Evolutionary conservation across 2,797 vertebrate genomes (phyloP), one percentile per base, ranked within the genome.

Genomic region (Tolypeutes matacus): DNA sequence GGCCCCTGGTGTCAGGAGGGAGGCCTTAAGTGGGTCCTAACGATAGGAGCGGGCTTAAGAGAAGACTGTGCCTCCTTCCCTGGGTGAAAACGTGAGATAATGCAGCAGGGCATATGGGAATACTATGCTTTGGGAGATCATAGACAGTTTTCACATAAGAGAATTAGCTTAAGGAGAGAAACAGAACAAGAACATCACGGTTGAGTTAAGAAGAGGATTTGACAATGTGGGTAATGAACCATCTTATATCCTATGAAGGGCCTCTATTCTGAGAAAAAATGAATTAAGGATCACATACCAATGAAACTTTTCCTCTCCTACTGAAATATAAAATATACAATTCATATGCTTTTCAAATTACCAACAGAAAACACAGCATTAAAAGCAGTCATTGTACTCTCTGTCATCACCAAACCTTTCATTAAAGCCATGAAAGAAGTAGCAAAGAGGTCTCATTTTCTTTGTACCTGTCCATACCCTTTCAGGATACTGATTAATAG

Each of bases 271-370:
- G 31, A 14, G 34, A 81, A 90, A 76, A 75, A 89, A 91, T n/a
- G 84, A 92, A 76, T 87, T 86, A 95, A 89, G 36, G 51, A 49
- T 91, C 65, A 93, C 42, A 82, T 76, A 87, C n/a, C 93, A 96
- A 93, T 86, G 36, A 78, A 95, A 65, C 12, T 29, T 72, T 91
- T 94, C 89, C 83, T 91, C 17, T 78, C 64, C 80, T 82, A 65
- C 51, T 78, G 7, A 94, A 95, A 69, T 90, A 90, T 67, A 88
- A 89, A 92, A 91, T 34, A 18, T 83, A 78, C 20, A 78, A 46
- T 86, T 95, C 46, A 60, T 81, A 78, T 77, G 81, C 72, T 93
- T 96, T 97, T 96, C 73, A 87, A 95, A 93, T 93, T 90, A 92
- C 51, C 84, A 89, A 94, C 36, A 82, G 82, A 29, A 85, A 96